Base-by-base conservation (phyloP, 2,797 vertebrate genomes). In the Hydrocynus forskahlii region DNA sequence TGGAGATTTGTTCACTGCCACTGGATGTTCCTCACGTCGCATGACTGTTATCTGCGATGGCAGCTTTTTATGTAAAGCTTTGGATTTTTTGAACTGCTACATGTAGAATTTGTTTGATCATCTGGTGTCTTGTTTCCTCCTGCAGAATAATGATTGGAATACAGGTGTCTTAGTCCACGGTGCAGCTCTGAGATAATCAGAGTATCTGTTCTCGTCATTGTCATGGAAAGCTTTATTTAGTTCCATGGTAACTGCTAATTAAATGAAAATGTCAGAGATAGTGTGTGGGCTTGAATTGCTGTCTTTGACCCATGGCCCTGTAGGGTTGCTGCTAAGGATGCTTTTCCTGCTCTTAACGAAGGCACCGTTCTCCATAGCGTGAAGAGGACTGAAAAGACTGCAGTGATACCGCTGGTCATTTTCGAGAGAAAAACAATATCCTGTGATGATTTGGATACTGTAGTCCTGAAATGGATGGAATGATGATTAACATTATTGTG, bases 221-320 rank as follows among this genome's bases (percentile, higher is more conserved):
- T 86, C 82, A 81, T 87, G 78, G 76, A 76, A 72, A 88, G 89
- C 80, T 86, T 88, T 87, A 85, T 83, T 83, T 87, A 90, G 89
- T 89, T 50, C 78, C 87, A 87, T 88, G 82, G 88, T 90, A 88
- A 91, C 88, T 85, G 87, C 86, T 92, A 91, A 93, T 94, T 92
- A 94, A 92, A 90, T 90, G 87, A 87, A 92, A 92, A 92, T 93
- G 85, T 92, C 91, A 91, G 87, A 86, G 63, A 60, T 40, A 64
- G 75, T 72, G 84, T 70, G 76, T 88, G 87, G 87, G 82, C 78
- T 87, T 85, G 80, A 81, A 79, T 86, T 75, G 84, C 75, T 79
- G 60, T 76, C 75, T 88, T 79, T 88, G 83, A 87, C 84, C 82
- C 73, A 48, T 50, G 45, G 72, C 80, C 74, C 84, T 79, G 54